Conservation (phyloP, 2,888 invertebrate genomes). For the Ophion slaviceki region DNA sequence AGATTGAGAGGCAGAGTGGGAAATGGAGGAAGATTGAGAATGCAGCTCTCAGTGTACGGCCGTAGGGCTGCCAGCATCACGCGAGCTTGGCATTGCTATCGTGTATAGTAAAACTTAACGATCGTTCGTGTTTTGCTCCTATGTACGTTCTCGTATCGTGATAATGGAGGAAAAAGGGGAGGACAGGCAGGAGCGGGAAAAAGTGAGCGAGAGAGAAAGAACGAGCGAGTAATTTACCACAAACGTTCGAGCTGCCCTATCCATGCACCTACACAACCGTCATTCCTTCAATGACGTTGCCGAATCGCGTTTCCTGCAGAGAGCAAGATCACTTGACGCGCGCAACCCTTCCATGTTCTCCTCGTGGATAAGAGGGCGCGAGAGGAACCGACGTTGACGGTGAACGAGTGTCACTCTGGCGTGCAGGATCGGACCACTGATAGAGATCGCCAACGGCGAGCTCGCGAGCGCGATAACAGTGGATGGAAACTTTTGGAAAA, state of each 20-base stretch:
- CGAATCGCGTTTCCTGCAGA: constrained; percentile 53
- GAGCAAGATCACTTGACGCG: constrained; percentile 35
- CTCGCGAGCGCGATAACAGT: constrained; percentile 28
- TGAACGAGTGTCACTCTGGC: constrained; percentile 59
- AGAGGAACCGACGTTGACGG: constrained; percentile 38
- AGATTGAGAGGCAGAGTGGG: constrained; percentile 3
- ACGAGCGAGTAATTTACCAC: constrained; percentile 4
- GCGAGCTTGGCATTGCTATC: constrained; percentile 43
- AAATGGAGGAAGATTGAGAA: constrained; percentile 16
- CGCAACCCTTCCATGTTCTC: constrained; percentile 22
- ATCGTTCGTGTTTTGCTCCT: constrained; percentile 39
- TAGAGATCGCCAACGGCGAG: constrained; percentile 44
- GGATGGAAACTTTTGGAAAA: constrained; percentile 35
- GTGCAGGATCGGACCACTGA: constrained; percentile 35
- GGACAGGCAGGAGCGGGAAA: not conserved
- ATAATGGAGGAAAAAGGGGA: not conserved
- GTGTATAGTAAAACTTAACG: constrained; percentile 64
- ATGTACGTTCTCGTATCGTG: constrained; percentile 32
- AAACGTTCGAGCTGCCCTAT: constrained; percentile 18
- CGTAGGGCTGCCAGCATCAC: constrained; percentile 29
- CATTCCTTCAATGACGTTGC: constrained; percentile 49
- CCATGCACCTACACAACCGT: constrained; percentile 10
- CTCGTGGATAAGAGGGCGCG: constrained; percentile 8
- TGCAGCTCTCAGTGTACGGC: constrained; percentile 4
- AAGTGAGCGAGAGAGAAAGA: not conserved